Evolutionary conservation across 2,113 vertebrate species (phyloP), one percentile per base, ranked within the genome.

Genomic region (Elgaria multicarinata): DNA sequence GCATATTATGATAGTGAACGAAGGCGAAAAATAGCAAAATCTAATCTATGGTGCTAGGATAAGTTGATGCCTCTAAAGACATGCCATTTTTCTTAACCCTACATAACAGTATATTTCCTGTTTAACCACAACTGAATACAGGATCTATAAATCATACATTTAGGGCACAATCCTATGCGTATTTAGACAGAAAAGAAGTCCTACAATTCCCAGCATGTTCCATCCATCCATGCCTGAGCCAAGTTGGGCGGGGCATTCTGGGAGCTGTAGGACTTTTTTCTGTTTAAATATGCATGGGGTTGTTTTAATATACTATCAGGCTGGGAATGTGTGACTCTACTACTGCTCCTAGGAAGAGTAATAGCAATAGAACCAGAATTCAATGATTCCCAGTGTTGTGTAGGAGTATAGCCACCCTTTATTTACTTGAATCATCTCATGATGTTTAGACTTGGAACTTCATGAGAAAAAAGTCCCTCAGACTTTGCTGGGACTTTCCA

Each of bases 401-500:
- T 31, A 67, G 76, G 3, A 89, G 55, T 20, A 75, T 4, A 83
- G 8, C 31, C 13, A 83, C 46, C 55, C 76, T 89, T 83, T 83
- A 75, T 89, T 83, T 83, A 46, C 55, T 50, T 83, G 87, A 36
- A 66, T 83, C 39, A 66, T 89, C 71, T 64, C 14, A 76, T 76
- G 80, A 67, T 66, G n/a, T 22, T 46, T 83, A 67, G 62, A 89
- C 80, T 46, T 83, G 42, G 55, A 89, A 77, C 24, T 13, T 36
- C 71, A 67, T 89, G 64, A 72, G 39, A 36, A 72, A 80, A 88
- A 88, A 72, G 42, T 66, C 81, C 72, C 87, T 76, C 50, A 39
- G 28, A 53, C n/a, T 67, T 76, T 89, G 14, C 33, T 39, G 55
- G 88, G 88, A 89, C 81, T 89, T 89, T 84, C 88, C 81, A 78